Evolutionary conservation across 2,888 invertebrate genomes (phyloP).

Genomic region (Fragum fragum): DNA sequence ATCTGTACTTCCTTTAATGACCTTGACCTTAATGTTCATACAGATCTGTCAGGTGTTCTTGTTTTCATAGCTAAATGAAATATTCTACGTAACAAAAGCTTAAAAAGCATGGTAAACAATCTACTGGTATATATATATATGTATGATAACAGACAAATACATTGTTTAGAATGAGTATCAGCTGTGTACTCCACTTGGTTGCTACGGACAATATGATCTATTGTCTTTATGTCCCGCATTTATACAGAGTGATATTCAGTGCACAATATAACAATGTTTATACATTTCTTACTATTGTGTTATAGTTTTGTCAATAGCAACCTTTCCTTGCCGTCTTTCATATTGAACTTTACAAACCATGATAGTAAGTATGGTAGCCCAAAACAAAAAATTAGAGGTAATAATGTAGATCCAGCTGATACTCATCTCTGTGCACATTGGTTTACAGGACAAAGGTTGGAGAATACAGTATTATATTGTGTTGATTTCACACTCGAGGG

Average conservation of each 20-base stretch:
- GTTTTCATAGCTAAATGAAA: no score
- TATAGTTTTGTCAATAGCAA: background rate
- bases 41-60: no score
- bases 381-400: no score
- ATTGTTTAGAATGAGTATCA: background rate
- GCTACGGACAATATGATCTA: background rate
- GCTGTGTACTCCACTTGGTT: background rate
- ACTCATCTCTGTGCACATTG: conserved; percentile 25
- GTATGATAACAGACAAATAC: background rate
- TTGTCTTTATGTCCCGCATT: background rate
- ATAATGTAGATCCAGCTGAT: background rate
- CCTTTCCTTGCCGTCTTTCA: no score
- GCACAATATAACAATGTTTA: background rate
- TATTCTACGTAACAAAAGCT: background rate
- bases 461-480: conserved; percentile 1
- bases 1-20: conserved; percentile 23
- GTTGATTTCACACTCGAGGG: conserved; percentile 19
- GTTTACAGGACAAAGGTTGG: background rate
- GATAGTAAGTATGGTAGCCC: no score
- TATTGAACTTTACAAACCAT: no score
- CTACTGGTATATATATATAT: background rate
- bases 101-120: background rate
- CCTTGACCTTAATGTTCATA: conserved; percentile 11
- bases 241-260: background rate
- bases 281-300: background rate